These are phyloP conservation scores for Eupithecia pulchellata DNA, from an alignment of 2,888 invertebrate genomes.

Conservation along the genomic window DNA sequence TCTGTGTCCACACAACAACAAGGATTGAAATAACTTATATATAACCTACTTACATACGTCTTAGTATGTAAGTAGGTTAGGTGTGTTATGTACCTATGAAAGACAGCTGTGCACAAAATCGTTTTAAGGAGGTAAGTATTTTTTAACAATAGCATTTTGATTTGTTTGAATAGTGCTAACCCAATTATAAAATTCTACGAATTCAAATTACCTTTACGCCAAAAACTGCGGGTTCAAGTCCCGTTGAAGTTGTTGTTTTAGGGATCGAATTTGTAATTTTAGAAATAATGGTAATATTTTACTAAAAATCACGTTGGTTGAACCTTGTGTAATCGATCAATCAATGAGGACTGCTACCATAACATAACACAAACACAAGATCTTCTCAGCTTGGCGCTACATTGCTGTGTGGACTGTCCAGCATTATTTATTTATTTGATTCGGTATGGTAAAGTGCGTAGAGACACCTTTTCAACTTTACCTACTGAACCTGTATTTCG, in stretches of 20 bases:
- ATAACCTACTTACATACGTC: no score
- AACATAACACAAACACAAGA: no score
- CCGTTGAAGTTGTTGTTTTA: not conserved
- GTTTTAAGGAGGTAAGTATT: not conserved
- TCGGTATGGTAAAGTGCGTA: no score
- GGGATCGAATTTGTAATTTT: not conserved
- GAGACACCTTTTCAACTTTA: not conserved
- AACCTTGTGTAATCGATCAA: not conserved
- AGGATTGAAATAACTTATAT: slow-evolving; percentile 35
- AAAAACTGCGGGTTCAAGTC: no score
- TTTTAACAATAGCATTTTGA: not conserved
- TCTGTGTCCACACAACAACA: slow-evolving; percentile 42
- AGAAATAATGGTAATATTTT: not conserved
- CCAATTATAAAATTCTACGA: not conserved
- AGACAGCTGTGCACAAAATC: slow-evolving; percentile 26
- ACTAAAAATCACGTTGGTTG: no score
- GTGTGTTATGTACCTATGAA: not conserved
- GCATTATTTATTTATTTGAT: not conserved
- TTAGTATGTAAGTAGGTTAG: slow-evolving; percentile 11
- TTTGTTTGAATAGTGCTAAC: not conserved
- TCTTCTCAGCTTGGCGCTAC: no score
- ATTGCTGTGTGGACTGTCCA: no score
- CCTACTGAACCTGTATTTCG: not conserved
- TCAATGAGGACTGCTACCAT: not conserved
- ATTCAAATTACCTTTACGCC: not conserved